These are phyloP conservation scores for Nomada ruficornis DNA, from an alignment of 2,888 invertebrate species.

Conservation along the genomic window DNA sequence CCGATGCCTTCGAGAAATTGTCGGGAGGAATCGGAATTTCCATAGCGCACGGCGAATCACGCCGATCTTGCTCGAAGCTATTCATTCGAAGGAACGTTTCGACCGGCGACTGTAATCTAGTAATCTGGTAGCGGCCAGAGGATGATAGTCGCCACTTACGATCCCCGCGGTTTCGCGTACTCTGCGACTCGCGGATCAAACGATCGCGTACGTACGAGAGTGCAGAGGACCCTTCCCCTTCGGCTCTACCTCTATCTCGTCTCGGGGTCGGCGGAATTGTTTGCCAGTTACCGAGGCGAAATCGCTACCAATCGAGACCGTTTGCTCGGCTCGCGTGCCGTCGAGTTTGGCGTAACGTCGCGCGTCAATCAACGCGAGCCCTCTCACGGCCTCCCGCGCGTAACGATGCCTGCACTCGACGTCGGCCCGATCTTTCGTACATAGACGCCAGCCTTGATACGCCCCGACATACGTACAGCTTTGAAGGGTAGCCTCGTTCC, in stretches of 20 bases:
- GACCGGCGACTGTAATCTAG: slow-evolving; percentile 54
- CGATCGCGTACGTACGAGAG: slow-evolving; percentile 4
- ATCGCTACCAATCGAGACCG: slow-evolving; percentile 64
- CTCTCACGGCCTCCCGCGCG: slow-evolving; percentile 65
- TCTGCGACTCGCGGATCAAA: slow-evolving; percentile 26
- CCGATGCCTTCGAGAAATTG: slow-evolving; percentile 7
- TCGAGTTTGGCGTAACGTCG: slow-evolving; percentile 81
- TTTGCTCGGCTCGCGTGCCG: slow-evolving; percentile 80
- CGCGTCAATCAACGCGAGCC: slow-evolving; percentile 81
- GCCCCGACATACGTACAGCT: slow-evolving; percentile 66
- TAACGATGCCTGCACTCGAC: slow-evolving; percentile 75
- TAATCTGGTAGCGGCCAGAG: slow-evolving; percentile 52
- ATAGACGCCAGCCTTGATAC: slow-evolving; percentile 63
- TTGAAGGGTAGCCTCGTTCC: slow-evolving; percentile 67
- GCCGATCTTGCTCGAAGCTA: slow-evolving; percentile 45
- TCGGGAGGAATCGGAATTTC: slow-evolving; percentile 37
- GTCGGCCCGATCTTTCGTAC: slow-evolving; percentile 73
- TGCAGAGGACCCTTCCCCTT: slow-evolving; percentile 23
- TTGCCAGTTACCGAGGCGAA: slow-evolving; percentile 63
- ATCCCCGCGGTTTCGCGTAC: slow-evolving; percentile 49
- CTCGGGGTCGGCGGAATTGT: slow-evolving; percentile 47
- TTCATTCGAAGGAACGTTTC: slow-evolving; percentile 39
- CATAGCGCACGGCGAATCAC: slow-evolving; percentile 46
- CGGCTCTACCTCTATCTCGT: slow-evolving; percentile 10
- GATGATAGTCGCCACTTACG: slow-evolving; percentile 31